Conservation (phyloP, 2,888 invertebrate genomes). For the Machimus atricapillus region DNA sequence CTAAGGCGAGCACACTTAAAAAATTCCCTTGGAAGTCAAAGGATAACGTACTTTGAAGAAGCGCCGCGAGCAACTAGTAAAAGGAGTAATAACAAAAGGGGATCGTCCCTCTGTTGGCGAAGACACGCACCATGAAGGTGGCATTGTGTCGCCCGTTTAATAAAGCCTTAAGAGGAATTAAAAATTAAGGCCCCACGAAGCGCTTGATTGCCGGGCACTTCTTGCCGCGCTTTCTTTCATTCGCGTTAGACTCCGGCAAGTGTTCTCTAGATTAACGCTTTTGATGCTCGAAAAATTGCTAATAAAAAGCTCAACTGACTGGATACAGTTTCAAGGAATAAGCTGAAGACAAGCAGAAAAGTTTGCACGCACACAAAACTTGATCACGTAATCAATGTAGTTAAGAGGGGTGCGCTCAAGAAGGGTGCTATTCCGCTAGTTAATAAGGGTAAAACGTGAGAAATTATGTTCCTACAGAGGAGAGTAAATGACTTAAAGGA, state of each 20-base stretch:
- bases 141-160: neutral
- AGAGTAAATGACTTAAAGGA: constrained; percentile 34
- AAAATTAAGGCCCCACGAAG: neutral
- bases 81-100: neutral
- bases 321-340: constrained; percentile 15
- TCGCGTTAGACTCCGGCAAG: neutral
- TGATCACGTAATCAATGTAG: constrained; percentile 42
- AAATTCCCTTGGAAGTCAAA: neutral
- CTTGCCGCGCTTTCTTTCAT: neutral
- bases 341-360: constrained; percentile 29
- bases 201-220: neutral
- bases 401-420: constrained; percentile 7
- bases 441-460: constrained; percentile 37
- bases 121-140: neutral
- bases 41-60: neutral
- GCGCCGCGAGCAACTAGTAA: neutral
- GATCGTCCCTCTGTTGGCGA: neutral
- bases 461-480: constrained; percentile 31
- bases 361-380: constrained; percentile 38
- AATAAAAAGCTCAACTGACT: constrained; percentile 9
- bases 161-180: neutral
- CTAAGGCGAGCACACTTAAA: neutral
- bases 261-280: neutral
- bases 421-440: constrained; percentile 22
- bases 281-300: constrained; percentile 21